phyloP scores from a whole-genome alignment of 1,140 invertebrate species.

The Lasioglossum baleicum region DNA sequence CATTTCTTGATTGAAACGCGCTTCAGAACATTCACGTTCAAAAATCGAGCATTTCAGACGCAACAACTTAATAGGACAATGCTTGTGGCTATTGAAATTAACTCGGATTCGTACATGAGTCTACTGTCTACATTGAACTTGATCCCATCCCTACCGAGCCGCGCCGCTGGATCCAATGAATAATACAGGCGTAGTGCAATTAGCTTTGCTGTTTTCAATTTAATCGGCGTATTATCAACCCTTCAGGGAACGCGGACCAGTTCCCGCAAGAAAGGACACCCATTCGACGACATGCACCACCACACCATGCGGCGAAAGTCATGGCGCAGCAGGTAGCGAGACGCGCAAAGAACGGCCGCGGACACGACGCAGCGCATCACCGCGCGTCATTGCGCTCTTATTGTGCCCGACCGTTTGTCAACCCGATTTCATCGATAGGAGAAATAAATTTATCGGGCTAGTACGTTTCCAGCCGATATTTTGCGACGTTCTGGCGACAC shows the following conservation, averaged over 20 bases:
- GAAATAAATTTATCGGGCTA: background rate
- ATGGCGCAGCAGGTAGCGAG: slow-evolving; percentile 67
- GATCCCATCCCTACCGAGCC: background rate
- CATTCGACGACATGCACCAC: slow-evolving; percentile 32
- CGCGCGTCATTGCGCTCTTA: slow-evolving; percentile 5
- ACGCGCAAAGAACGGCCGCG: slow-evolving; percentile 40
- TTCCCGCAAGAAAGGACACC: slow-evolving; percentile 63
- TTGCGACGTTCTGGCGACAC: background rate
- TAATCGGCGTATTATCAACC: slow-evolving; percentile 79
- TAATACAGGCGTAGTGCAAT: slow-evolving; percentile 77
- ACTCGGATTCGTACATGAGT: no score
- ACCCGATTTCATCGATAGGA: slow-evolving; percentile 11
- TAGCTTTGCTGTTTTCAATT: slow-evolving; percentile 78
- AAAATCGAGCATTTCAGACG: no score
- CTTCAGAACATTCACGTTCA: no score
- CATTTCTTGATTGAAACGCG: no score
- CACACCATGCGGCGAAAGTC: slow-evolving; percentile 43
- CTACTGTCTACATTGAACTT: background rate
- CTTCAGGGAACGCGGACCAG: slow-evolving; percentile 72
- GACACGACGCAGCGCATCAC: background rate
- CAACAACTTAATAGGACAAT: no score
- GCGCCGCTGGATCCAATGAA: slow-evolving; percentile 68
- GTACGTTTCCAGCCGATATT: background rate
- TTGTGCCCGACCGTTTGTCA: slow-evolving; percentile 12
- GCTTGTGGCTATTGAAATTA: no score